These are phyloP conservation scores for Lophochroa leadbeateri DNA, from an alignment of 2,113 vertebrate genomes.

Conservation along the genomic window DNA sequence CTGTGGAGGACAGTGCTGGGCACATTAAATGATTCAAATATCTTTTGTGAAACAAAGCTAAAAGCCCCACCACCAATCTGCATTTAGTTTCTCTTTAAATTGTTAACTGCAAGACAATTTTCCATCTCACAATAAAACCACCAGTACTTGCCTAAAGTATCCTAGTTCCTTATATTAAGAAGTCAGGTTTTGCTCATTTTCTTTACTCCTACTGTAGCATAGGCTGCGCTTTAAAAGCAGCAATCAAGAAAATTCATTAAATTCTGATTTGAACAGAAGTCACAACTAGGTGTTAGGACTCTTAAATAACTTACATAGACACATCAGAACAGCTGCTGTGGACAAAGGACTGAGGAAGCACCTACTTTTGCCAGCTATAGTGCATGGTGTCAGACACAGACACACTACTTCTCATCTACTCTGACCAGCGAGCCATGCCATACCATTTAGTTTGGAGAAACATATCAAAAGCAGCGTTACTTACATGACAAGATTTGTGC, in stretches of 20 bases:
- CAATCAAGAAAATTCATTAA: background rate
- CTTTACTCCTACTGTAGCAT: conserved; percentile 21
- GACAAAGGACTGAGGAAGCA: background rate
- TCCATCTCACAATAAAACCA: background rate
- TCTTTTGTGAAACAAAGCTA: conserved; percentile 66
- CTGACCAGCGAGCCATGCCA: conserved; percentile 22
- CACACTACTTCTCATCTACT: conserved; percentile 5
- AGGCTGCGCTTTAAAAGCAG: conserved; percentile 32
- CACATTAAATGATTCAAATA: conserved; percentile 47
- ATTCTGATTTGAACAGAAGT: background rate
- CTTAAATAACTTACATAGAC: background rate
- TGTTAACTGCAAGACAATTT: conserved; percentile 26
- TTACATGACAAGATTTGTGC: conserved; percentile 1
- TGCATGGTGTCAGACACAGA: conserved; percentile 18
- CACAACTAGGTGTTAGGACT: background rate
- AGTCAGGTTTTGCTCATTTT: conserved; percentile 2
- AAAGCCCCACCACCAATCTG: conserved; percentile 15
- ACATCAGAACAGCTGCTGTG: conserved; percentile 27
- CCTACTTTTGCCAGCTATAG: background rate
- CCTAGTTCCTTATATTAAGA: background rate
- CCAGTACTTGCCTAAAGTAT: background rate
- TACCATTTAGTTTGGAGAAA: background rate
- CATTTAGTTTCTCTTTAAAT: conserved; percentile 15
- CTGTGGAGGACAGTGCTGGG: conserved; percentile 49
- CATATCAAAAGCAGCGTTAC: conserved; percentile 17